Conservation (phyloP, 92 coral and sea anemone species). For the Zoanthus solanderi region DNA sequence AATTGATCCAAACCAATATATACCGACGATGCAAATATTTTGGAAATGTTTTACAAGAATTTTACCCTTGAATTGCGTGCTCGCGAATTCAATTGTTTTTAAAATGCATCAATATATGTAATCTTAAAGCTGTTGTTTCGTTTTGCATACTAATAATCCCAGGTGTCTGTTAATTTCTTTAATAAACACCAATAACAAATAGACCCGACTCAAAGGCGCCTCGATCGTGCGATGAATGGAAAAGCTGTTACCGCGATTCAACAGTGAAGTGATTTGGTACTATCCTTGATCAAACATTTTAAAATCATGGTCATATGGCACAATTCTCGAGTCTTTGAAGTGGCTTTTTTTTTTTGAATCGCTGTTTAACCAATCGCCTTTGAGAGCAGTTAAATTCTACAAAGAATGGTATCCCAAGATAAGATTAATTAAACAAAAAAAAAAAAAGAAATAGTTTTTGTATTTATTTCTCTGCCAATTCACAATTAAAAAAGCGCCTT, state of each 20-base stretch:
- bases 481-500: background rate
- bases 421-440: background rate
- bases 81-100: background rate
- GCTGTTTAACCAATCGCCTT: background rate
- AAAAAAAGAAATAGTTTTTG: background rate
- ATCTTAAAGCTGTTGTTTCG: background rate
- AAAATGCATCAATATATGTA: conserved; percentile 20
- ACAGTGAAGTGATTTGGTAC: conserved; percentile 9
- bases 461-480: background rate
- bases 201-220: conserved; percentile 82
- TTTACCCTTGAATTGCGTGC: conserved; percentile 26
- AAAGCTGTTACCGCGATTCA: conserved; percentile 38
- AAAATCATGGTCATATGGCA: conserved; percentile 6
- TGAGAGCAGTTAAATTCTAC: background rate
- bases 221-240: conserved; percentile 56
- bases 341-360: background rate
- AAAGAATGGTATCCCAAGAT: background rate
- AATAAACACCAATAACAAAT: conserved; percentile 66
- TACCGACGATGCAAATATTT: too few relatives aligned
- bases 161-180: conserved; percentile 68
- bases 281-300: too few relatives aligned
- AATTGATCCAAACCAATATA: conserved; percentile 14
- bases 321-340: background rate
- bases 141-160: conserved; percentile 25
- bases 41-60: conserved; percentile 2